Conservation (phyloP, 2,888 invertebrate genomes). For the Hofmannophila pseudospretella region DNA sequence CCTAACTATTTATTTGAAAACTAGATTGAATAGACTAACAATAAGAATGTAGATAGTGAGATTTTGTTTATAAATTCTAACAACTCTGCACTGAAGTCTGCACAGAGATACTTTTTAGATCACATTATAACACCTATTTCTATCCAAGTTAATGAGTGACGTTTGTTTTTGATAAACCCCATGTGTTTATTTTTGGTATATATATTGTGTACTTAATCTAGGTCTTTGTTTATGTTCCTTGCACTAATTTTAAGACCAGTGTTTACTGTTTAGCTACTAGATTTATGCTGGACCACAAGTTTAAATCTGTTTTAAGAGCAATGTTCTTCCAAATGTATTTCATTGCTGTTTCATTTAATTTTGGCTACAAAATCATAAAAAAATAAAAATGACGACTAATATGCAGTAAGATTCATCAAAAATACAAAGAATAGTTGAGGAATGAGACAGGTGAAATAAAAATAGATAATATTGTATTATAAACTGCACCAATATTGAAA, state of each 20-base stretch:
- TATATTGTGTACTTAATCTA: conserved; percentile 38
- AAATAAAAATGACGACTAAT: too few relatives aligned
- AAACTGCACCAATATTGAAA: not conserved
- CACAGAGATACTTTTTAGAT: conserved; percentile 11
- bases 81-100: conserved; percentile 20
- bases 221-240: conserved; percentile 23
- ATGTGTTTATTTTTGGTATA: conserved; percentile 4
- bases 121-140: conserved; percentile 5
- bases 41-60: conserved; percentile 13
- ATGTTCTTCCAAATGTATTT: conserved; percentile 26
- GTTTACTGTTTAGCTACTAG: conserved; percentile 21
- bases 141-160: conserved; percentile 9
- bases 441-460: too few relatives aligned
- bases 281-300: conserved; percentile 25
- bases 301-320: conserved; percentile 9
- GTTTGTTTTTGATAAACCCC: conserved; percentile 7
- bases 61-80: conserved; percentile 18
- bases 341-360: too few relatives aligned
- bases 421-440: too few relatives aligned
- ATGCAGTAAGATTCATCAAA: too few relatives aligned
- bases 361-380: too few relatives aligned
- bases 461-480: too few relatives aligned
- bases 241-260: conserved; percentile 34
- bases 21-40: not conserved
- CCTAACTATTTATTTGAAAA: conserved; percentile 8